Base-by-base conservation (phyloP, 2,888 invertebrate species). In the Platerodrilus igneus region DNA sequence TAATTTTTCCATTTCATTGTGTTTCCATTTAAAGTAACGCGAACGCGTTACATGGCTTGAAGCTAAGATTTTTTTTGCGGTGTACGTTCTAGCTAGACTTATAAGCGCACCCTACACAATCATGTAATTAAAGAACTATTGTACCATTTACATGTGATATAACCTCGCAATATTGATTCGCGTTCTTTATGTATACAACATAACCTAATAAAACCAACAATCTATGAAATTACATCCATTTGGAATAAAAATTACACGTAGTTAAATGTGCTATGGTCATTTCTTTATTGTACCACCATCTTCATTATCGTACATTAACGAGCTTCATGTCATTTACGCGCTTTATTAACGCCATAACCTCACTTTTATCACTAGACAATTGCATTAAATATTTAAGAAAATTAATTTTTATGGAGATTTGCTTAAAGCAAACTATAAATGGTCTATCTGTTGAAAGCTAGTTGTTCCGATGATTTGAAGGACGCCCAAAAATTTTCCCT, bases 401-500 rank as follows among this genome's bases (percentile, higher is more conserved):
- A 31, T 17, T n/a, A 31, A 13, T 15, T 30, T 9, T 9, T 17
- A 30, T 39, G 32, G 23, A 33, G 33, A 18, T 16, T 21, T 38
- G 29, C 42, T 48, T 48, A 50, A 44, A 47, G 39, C 33, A 40
- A 30, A 31, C 35, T 34, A 46, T 41, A 51, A 53, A 49, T 47
- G 44, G 49, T 38, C 46, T 48, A 54, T 48, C 50, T 50, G 45
- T 46, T 40, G 33, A 43, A 48, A 51, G 46, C 41, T 47, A n/a
- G n/a, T 47, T 51, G 53, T 58, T 53, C 52, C 56, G 57, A 53
- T 54, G 54, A 57, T 59, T 59, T 56, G 53, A 56, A 55, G 53
- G 56, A 56, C 56, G 55, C 50, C 52, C 54, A 52, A 52, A 53
- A 55, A 58, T 58, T 58, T 37, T 52, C 55, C 53, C 55, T 57